These are phyloP conservation scores for Acleris literana DNA, from an alignment of 2,888 invertebrate genomes.

Conservation along the genomic window DNA sequence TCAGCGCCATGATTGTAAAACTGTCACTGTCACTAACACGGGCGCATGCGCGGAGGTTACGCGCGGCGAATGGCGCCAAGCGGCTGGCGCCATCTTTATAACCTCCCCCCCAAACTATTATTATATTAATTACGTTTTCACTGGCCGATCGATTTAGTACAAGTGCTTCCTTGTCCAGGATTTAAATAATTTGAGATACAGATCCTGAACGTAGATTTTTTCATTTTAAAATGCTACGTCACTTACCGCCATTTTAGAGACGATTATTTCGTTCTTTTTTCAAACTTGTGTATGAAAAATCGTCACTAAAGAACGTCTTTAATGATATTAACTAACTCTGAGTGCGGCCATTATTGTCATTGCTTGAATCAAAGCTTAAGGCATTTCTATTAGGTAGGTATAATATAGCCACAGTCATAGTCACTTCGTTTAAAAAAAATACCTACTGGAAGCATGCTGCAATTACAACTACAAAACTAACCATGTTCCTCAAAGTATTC, in stretches of 20 bases:
- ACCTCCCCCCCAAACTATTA: conserved; percentile 76
- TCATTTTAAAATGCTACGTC: neutral
- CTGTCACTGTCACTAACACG: conserved; percentile 75
- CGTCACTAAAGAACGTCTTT: no score
- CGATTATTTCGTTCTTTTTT: neutral
- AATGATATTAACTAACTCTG: no score
- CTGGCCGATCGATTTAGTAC: conserved; percentile 71
- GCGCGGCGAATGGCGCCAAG: conserved; percentile 77
- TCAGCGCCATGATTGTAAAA: conserved; percentile 77
- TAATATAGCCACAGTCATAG: no score
- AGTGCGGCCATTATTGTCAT: no score
- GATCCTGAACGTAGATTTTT: neutral
- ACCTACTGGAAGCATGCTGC: no score
- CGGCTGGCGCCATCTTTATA: conserved; percentile 63
- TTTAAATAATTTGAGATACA: neutral
- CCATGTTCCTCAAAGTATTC: no score
- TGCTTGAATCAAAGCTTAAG: no score
- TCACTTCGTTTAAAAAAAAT: no score
- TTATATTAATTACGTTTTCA: conserved; percentile 81
- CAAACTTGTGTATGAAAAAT: no score
- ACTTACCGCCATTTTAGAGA: neutral
- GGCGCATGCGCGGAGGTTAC: conserved; percentile 69
- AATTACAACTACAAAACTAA: no score
- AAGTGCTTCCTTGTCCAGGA: conserved; percentile 63
- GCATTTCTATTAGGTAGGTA: no score